These are phyloP conservation scores for Cydia amplana DNA, from an alignment of 1,140 invertebrate genomes.

Conservation along the genomic window DNA sequence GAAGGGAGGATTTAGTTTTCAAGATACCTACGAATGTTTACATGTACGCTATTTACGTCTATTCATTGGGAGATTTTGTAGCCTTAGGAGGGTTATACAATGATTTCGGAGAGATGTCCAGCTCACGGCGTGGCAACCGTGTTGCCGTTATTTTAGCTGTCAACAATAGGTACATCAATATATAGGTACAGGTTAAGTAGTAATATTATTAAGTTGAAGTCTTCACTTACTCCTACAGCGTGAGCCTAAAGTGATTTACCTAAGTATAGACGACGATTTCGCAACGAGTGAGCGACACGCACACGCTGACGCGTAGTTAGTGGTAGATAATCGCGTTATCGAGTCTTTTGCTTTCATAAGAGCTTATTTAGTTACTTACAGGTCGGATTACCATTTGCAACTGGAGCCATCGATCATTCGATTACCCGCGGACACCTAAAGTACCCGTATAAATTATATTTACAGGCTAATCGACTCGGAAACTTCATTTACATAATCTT, in stretches of 20 bases:
- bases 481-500: conserved; percentile 43
- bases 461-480: conserved; percentile 50
- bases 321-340: conserved; percentile 12
- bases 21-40: no score
- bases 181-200: no score
- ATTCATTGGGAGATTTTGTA: no score
- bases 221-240: no score
- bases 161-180: no score
- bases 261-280: neutral
- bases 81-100: no score
- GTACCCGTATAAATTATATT: conserved; percentile 31
- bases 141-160: no score
- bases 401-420: conserved; percentile 25
- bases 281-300: neutral
- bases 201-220: no score
- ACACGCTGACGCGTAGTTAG: neutral
- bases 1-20: no score
- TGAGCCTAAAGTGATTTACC: neutral
- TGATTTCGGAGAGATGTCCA: no score
- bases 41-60: no score
- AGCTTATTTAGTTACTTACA: conserved; percentile 17
- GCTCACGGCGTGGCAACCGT: no score
- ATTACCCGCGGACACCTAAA: conserved; percentile 25
- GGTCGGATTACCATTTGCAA: conserved; percentile 15
- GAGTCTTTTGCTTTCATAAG: conserved; percentile 32